Evolutionary conservation across 1,140 invertebrate species (phyloP), one percentile per base, ranked within the genome.

Genomic region (Achatina immaculata): DNA sequence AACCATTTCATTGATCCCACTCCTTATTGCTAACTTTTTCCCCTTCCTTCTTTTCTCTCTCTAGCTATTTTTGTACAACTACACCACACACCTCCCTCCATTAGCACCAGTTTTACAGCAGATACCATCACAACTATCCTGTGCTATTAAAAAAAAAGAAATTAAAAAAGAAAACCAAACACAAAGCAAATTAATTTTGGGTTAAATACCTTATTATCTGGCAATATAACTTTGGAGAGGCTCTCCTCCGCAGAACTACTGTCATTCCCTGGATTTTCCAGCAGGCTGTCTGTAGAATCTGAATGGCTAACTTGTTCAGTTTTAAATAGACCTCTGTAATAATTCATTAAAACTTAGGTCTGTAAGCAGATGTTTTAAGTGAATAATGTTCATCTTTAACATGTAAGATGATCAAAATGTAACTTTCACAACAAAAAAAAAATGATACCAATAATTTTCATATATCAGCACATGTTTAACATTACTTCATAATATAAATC

Each of bases 201-300:
- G 81, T 55, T 28, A 79, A 86, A 91, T 90, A 95, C 94, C 93
- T 95, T 94, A 91, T 94, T 94, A 87, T 98, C 96, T 68, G 97
- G 97, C 84, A 98, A 94, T 65, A 95, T 95, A 87, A 99, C 96
- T 92, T 96, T 96, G 81, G 97, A 95, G 38, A 93, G 92, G 90
- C 96, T 96, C 81, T 90, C 89, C 16, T 81, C 78, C 2, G 80
- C 81, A 28, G 80, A 48, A 24, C 76, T 80, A 28, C 28, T 65
- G n/a, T 85, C 84, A 48, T 74, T 65, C 9, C 69, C 80, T 38
- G 83, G 76, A 36, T 79, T 80, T 24, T 85, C 84, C 40, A 82
- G 43, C 16, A 85, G 45, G 45, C 83, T 84, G 55, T 85, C 84
- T 62, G 81, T 55, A 34, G 84, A 85, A 40, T 85, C 84, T 3